These are phyloP conservation scores for Idaea biselata DNA, from an alignment of 2,888 invertebrate species.

Conservation along the genomic window DNA sequence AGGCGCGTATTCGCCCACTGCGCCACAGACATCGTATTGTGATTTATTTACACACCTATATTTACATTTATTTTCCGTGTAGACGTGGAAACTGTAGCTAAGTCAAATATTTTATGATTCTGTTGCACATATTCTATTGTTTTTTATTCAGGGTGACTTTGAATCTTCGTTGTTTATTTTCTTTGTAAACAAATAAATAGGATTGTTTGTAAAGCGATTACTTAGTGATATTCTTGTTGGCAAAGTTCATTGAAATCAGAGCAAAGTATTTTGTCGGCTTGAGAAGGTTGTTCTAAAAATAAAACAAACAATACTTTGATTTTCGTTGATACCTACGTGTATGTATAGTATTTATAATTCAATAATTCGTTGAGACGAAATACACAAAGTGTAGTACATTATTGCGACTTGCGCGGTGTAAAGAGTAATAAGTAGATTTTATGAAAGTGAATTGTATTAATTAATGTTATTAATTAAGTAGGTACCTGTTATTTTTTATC, in stretches of 20 bases:
- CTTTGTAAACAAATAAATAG: neutral
- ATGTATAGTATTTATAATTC: no score
- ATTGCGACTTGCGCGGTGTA: no score
- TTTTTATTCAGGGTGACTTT: neutral
- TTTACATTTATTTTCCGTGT: no score
- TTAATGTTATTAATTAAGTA: no score
- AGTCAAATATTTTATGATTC: neutral
- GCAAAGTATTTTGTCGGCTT: neutral
- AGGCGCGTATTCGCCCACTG: neutral
- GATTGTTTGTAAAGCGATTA: neutral
- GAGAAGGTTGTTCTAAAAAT: neutral
- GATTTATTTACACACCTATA: no score
- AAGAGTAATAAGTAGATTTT: no score
- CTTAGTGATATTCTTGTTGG: neutral
- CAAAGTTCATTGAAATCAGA: neutral
- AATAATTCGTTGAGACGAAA: no score
- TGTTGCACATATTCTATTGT: neutral
- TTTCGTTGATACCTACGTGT: neutral
- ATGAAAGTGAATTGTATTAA: no score
- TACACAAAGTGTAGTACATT: no score
- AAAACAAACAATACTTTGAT: no score
- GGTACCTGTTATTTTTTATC: no score
- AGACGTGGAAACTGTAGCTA: neutral
- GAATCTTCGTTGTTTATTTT: neutral
- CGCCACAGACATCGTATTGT: slow-evolving; percentile 9